These are phyloP conservation scores for Griposia aprilina DNA, from an alignment of 2,888 invertebrate genomes.

Conservation along the genomic window DNA sequence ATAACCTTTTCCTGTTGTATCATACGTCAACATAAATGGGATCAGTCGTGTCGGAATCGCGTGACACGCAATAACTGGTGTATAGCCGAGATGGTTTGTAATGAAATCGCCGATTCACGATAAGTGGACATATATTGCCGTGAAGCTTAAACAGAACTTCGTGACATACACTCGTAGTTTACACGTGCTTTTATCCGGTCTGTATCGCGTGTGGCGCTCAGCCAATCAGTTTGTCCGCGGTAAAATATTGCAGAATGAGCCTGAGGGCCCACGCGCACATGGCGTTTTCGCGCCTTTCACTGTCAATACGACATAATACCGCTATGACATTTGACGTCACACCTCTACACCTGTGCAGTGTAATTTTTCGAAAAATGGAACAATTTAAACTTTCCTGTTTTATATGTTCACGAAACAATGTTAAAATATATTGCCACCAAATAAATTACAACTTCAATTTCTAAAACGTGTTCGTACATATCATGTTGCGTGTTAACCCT, in stretches of 20 bases:
- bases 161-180: conserved; percentile 55
- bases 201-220: conserved; percentile 51
- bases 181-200: conserved; percentile 47
- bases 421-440: conserved; percentile 59
- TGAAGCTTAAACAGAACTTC: conserved; percentile 51
- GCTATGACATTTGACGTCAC: conserved; percentile 56
- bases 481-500: conserved; percentile 75
- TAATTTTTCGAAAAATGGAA: conserved; percentile 33
- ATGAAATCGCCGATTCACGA: conserved; percentile 57
- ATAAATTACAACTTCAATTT: conserved; percentile 62
- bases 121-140: conserved; percentile 43
- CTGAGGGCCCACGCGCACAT: conserved; percentile 51
- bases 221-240: conserved; percentile 41
- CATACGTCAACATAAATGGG: conserved; percentile 42
- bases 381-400: conserved; percentile 27
- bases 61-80: conserved; percentile 48
- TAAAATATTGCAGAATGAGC: conserved; percentile 60
- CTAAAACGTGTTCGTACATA: conserved; percentile 58
- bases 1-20: conserved; percentile 27
- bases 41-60: conserved; percentile 52
- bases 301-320: conserved; percentile 55
- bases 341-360: conserved; percentile 33
- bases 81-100: conserved; percentile 50
- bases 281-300: conserved; percentile 60
- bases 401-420: conserved; percentile 44